Percentiles rank a stretch among this genome's conserved stretches.
These are phyloP conservation scores for Pomatorhinus ruficollis DNA, from an alignment of 2,113 vertebrate species.

Conservation along the genomic window DNA sequence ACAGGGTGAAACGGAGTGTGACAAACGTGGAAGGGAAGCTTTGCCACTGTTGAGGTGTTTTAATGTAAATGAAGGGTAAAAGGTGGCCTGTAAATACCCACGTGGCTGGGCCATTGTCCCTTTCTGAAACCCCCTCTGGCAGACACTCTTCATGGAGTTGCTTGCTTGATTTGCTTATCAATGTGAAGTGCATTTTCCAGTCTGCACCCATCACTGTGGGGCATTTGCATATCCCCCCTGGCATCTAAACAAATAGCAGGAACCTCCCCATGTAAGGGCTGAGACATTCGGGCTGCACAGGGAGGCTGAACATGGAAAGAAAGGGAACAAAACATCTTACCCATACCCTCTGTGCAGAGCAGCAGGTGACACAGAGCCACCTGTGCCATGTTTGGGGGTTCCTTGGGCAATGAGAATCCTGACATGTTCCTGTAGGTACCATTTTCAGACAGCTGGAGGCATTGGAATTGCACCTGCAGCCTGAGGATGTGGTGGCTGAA, in stretches of 20 bases:
- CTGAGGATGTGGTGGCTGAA: background rate
- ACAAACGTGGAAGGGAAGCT: background rate
- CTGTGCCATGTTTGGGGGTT: background rate
- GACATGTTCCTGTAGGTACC: background rate
- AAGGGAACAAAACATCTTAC: background rate
- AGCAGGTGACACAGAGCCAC: background rate
- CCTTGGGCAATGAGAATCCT: background rate
- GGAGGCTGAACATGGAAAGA: background rate
- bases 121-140: background rate
- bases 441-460: background rate
- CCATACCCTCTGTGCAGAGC: background rate
- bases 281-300: background rate
- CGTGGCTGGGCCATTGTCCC: background rate
- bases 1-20: background rate
- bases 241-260: background rate
- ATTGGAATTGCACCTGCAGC: background rate
- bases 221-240: background rate
- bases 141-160: rapidly evolving
- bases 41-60: background rate
- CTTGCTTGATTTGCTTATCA: background rate
- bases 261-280: background rate
- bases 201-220: background rate
- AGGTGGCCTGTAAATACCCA: background rate
- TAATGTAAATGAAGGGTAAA: background rate
- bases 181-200: background rate